Conservation (phyloP, 2,113 vertebrate genomes). For the Cygnus buccinator region DNA sequence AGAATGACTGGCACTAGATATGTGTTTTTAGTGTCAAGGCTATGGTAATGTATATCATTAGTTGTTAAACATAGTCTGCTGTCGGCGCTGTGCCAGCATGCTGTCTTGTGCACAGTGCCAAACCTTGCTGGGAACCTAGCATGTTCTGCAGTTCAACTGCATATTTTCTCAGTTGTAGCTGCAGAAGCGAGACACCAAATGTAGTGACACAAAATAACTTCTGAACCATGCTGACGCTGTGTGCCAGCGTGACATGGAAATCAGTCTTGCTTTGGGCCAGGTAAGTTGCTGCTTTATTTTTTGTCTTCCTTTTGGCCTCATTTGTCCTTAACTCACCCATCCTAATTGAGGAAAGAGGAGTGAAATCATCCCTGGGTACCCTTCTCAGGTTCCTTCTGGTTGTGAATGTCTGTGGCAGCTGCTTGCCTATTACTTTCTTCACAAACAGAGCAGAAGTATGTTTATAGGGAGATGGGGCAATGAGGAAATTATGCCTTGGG, state of each 20-base stretch:
- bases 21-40: slow-evolving; percentile 73
- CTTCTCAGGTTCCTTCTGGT: not conserved
- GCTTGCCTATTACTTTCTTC: not conserved
- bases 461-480: not conserved
- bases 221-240: not conserved
- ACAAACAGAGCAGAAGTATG: not conserved
- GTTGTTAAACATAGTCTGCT: slow-evolving; percentile 74
- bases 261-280: rapidly evolving
- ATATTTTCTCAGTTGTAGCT: slow-evolving; percentile 56
- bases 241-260: not conserved
- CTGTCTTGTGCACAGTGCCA: slow-evolving; percentile 29
- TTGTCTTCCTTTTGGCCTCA: not conserved
- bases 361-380: not conserved
- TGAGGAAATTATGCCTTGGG: not conserved
- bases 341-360: not conserved
- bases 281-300: not conserved
- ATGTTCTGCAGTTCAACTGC: not conserved
- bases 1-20: slow-evolving; percentile 64
- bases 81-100: slow-evolving; percentile 29
- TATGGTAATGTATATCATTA: slow-evolving; percentile 71
- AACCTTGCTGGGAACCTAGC: slow-evolving; percentile 51
- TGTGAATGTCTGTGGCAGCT: not conserved
- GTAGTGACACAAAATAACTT: slow-evolving; percentile 15
- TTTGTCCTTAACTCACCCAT: not conserved
- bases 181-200: slow-evolving; percentile 26